These are phyloP conservation scores for Octonoba sinensis DNA, from an alignment of 2,888 invertebrate genomes.

Conservation along the genomic window DNA sequence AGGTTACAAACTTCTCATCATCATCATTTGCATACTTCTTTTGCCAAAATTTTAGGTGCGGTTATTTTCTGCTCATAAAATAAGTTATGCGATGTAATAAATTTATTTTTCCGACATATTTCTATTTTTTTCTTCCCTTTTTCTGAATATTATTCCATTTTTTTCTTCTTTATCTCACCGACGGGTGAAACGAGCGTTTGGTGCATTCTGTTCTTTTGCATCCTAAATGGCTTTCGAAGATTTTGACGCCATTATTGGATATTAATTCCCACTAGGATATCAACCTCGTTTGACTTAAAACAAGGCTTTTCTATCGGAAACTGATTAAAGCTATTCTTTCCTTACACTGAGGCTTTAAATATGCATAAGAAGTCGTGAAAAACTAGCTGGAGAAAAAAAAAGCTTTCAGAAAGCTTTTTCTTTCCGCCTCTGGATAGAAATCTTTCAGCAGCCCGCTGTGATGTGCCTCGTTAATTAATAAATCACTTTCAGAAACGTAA, in stretches of 20 bases:
- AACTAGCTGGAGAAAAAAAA: slow-evolving; percentile 17
- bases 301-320: slow-evolving; percentile 54
- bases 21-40: slow-evolving; percentile 17
- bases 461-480: slow-evolving; percentile 61
- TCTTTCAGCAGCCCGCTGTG: slow-evolving; percentile 18
- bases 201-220: slow-evolving; percentile 15
- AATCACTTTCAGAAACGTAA: slow-evolving; percentile 59
- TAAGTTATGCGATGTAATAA: slow-evolving; percentile 53
- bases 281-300: slow-evolving; percentile 59
- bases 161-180: slow-evolving; percentile 28
- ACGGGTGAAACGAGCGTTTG: slow-evolving; percentile 15
- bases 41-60: slow-evolving; percentile 19
- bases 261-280: slow-evolving; percentile 48
- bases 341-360: slow-evolving; percentile 53
- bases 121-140: slow-evolving; percentile 33
- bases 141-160: slow-evolving; percentile 11
- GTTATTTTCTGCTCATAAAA: slow-evolving; percentile 51
- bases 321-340: slow-evolving; percentile 63
- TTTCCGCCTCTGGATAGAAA: slow-evolving; percentile 9
- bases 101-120: slow-evolving; percentile 15
- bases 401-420: slow-evolving; percentile 44
- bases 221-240: slow-evolving; percentile 32
- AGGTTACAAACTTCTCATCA: slow-evolving; percentile 6
- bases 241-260: slow-evolving; percentile 61
- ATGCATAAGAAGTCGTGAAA: slow-evolving; percentile 59